Evolutionary conservation across 2,888 invertebrate genomes (phyloP), one percentile per base, ranked within the genome.

Genomic region (Phrixothrix hirtus): DNA sequence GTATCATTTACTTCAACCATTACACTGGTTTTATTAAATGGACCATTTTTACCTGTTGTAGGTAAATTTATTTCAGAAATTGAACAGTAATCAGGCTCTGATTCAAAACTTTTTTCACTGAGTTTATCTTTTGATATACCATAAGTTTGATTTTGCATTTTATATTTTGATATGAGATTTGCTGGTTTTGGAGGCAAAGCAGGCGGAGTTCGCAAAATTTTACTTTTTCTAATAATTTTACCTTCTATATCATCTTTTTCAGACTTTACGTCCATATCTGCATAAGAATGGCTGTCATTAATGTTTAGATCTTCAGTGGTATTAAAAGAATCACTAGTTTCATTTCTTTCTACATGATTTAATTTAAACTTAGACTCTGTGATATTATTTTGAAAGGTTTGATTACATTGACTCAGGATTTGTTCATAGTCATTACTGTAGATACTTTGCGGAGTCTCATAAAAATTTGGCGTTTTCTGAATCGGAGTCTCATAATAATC

Each of bases 141-240:
- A 13, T 25, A 29, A 13, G 56, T 68, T 64, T 75, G 75, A 38
- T 55, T 62, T 60, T 79, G 80, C 65, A 80, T 80, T 81, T 80
- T 84, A 78, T 78, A 85, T 80, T 81, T 87, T 68, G 78, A 85
- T 68, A 83, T 79, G 64, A 87, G 78, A 75, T 87, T 87, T 61
- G 86, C 84, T 65, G 89, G 89, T 76, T 90, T 88, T 34, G 90
- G 87, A 54, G 90, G 88, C 70, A 91, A 75, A 59, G 89, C 87
- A 44, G 88, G 88, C 50, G 88, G 88, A 59, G 81, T 81, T 67
- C 86, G 77, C 64, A 83, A 78, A 55, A 83, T 83, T 74, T 84
- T 83, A 48, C 67, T 71, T 54, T 70, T 74, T 26, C 71, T 64
- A 5, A 73, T 43, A 54, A 74, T 67, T 12, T 63, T 62, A 10